Evolutionary conservation across 1,140 invertebrate species (phyloP), one percentile per base, ranked within the genome.

Genomic region (Gryllus bimaculatus): DNA sequence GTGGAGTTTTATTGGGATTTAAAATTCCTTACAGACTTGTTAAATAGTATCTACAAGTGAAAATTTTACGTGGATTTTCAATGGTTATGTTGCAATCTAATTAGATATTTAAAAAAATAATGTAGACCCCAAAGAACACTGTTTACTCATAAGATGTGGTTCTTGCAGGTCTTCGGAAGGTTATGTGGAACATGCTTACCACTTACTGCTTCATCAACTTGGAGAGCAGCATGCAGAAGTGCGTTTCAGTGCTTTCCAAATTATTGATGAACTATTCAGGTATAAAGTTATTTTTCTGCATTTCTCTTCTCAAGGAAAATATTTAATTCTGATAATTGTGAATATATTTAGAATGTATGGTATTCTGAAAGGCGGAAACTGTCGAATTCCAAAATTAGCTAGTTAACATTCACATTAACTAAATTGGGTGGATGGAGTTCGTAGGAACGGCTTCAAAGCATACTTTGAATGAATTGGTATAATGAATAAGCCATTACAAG

Each of bases 211-310:
- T 81, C 83, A 85, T 39, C 86, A 89, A 74, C 82, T 91, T 15
- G 83, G 85, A 49, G 86, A 88, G 81, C 84, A 88, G 5, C 90
- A 91, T 85, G 84, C 89, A 15, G 88, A 91, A 84, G 86, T 91
- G 54, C 84, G 90, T 48, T 85, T 86, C n/a, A 88, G 87, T 77
- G 83, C 88, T 7, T 87, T 90, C 81, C 85, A 87, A 75, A 85
- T 91, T 48, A 87, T 88, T 74, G 85, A 90, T 81, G 85, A 88
- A 80, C 82, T 91, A 7, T 91, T 91, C 81, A 84, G 82, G 85
- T 86, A 82, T 79, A 82, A 15, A 3, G 13, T 80, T 74, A 49
- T 77, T 47, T 54, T 1, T 13, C 3, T 13, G 66, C 13, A 1
- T 39, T 39, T 39, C 26, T 2, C 26, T 39, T 39, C 26, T 39